Evolutionary conservation across 2,888 invertebrate species (phyloP).

Genomic region (Latheticus oryzae): DNA sequence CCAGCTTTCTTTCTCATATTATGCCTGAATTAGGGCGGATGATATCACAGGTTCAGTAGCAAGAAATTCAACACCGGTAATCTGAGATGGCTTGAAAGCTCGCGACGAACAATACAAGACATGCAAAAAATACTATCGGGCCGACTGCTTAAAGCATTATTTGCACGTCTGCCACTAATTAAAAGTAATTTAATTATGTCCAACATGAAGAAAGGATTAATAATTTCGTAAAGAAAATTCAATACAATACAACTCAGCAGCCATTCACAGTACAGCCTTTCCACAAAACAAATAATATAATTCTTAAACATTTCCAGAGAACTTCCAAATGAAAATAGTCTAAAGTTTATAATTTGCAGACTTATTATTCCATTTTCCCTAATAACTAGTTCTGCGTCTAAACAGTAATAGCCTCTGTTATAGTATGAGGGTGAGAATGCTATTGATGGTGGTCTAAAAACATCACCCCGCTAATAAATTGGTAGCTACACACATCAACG

Average conservation of each 20-base stretch:
- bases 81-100: constrained; percentile 50
- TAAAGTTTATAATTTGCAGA: too few relatives aligned
- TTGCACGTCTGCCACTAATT: too few relatives aligned
- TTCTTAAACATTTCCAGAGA: too few relatives aligned
- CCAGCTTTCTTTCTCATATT: constrained; percentile 37
- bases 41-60: constrained; percentile 49
- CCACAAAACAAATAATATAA: too few relatives aligned
- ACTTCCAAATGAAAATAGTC: too few relatives aligned
- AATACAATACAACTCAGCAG: too few relatives aligned
- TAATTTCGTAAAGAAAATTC: neutral
- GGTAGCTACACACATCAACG: constrained; percentile 66
- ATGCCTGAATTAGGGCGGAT: constrained; percentile 41
- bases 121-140: constrained; percentile 32
- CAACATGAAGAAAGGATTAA: too few relatives aligned
- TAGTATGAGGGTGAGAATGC: constrained; percentile 51
- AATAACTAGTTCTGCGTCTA: constrained; percentile 56
- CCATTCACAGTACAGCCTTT: too few relatives aligned
- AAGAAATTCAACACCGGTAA: constrained; percentile 50
- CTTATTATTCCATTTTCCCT: constrained; percentile 56
- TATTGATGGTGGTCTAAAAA: constrained; percentile 57
- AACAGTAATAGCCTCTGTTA: constrained; percentile 61
- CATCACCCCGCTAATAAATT: constrained; percentile 63
- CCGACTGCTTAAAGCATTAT: constrained; percentile 43
- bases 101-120: constrained; percentile 47
- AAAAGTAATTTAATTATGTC: too few relatives aligned